phyloP scores from a whole-genome alignment of 2,888 invertebrate species.

The Calameuta pallipes region DNA sequence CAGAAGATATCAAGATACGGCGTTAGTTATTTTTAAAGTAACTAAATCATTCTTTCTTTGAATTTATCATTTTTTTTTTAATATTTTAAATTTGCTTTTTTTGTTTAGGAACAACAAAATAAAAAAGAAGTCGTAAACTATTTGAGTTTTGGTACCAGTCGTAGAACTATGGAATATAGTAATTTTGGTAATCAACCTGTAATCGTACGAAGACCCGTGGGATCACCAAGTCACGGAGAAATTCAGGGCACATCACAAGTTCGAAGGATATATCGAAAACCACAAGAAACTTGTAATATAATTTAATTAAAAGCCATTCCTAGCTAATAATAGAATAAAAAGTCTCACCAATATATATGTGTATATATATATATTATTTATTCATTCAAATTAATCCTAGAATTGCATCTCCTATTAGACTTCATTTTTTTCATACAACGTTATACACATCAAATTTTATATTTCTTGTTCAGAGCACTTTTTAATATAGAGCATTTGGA shows the following conservation, averaged over 20 bases:
- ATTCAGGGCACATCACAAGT: conserved; percentile 29
- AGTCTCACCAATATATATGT: background rate
- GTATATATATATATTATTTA: background rate
- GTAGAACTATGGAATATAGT: conserved; percentile 59
- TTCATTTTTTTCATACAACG: background rate
- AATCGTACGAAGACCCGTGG: conserved; percentile 43
- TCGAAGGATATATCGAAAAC: conserved; percentile 46
- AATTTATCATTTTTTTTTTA: background rate
- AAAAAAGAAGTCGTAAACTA: conserved; percentile 45
- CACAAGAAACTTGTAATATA: conserved; percentile 48
- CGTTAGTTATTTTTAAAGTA: conserved; percentile 61
- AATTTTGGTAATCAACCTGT: conserved; percentile 61
- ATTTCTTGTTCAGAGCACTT: background rate
- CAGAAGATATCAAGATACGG: conserved; percentile 58
- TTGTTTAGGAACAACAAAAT: conserved; percentile 48
- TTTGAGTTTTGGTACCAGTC: conserved; percentile 57
- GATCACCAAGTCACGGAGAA: background rate
- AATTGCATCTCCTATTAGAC: background rate
- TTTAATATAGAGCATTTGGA: background rate
- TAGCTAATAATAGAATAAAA: background rate
- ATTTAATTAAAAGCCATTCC: conserved; percentile 29
- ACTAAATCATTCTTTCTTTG: conserved; percentile 11
- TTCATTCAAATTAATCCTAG: background rate
- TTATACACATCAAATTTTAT: conserved; percentile 4
- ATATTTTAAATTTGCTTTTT: background rate